Evolutionary conservation across 1,140 invertebrate species (phyloP), one percentile per base, ranked within the genome.

Genomic region (Dendrolimus punctatus): DNA sequence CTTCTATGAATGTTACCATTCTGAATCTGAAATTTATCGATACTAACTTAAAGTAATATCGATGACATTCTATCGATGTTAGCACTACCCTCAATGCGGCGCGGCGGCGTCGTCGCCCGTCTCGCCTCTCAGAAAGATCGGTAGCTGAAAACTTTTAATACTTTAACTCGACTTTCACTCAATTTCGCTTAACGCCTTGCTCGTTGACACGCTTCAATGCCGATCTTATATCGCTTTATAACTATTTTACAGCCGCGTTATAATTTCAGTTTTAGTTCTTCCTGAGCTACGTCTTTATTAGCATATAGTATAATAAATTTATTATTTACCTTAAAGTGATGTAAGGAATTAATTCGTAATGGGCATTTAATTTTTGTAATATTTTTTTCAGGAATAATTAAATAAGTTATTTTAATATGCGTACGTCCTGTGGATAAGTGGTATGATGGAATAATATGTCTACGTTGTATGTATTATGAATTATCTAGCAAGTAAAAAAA

Each of bases 141-240:
- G 66, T 67, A 59, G 73, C 71, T 83, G 76, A 84, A 81, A 85
- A 85, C 77, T 85, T 83, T 85, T 85, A 84, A 85, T 84, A 85
- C 82, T 80, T 85, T 85, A 85, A 82, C 78, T 81, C 74, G 68
- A 74, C 76, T 82, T 73, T 85, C 80, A 82, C 79, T 84, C 80
- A 80, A 85, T 83, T 83, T 81, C 77, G 68, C 68, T 77, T 71
- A 78, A 76, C 78, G 70, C 74, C 64, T 58, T 51, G 63, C 66
- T 63, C 70, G 75, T 76, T 78, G 76, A 80, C 76, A 75, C 77
- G 76, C 56, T 53, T 61, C 66, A 70, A 72, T 68, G 64, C 57
- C 51, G 56, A 46, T 53, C 52, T 57, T 65, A 64, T 76, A 80
- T 76, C 68, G 66, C 57, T 68, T 71, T 73, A 59, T 72, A 77